These are phyloP conservation scores for Oncorhynchus gorbuscha DNA, from an alignment of 2,113 vertebrate species.

Conservation along the genomic window DNA sequence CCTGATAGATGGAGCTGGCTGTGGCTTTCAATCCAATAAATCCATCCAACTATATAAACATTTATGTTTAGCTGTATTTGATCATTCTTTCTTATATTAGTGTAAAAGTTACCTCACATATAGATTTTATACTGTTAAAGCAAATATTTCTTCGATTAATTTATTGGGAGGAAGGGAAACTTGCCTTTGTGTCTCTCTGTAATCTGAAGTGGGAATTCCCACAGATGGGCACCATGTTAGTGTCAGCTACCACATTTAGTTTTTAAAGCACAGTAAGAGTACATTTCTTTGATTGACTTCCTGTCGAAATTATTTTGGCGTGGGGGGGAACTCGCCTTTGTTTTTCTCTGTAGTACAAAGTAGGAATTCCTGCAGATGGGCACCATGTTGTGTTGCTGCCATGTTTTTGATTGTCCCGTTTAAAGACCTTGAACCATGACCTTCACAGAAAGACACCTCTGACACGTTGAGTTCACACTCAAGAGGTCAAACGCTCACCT, in stretches of 20 bases:
- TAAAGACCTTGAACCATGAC: conserved; percentile 66
- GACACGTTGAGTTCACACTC: conserved; percentile 55
- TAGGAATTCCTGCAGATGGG: conserved; percentile 58
- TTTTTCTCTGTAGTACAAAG: not conserved
- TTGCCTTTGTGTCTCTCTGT: not conserved
- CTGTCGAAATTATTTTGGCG: not conserved
- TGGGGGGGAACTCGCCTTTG: not conserved
- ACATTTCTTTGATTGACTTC: not conserved
- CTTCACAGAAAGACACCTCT: conserved; percentile 63
- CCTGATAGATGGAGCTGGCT: conserved; percentile 22
- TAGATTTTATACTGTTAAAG: no score
- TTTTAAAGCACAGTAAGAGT: not conserved
- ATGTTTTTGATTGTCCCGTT: conserved; percentile 53
- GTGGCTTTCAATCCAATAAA: conserved; percentile 1
- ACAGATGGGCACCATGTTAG: no score
- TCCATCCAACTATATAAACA: conserved; percentile 30
- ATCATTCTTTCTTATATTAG: not conserved
- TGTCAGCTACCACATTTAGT: not conserved
- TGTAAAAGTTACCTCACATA: no score
- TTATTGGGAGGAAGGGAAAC: no score
- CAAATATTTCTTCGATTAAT: no score
- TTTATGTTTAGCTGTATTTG: conserved; percentile 11
- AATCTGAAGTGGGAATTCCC: not conserved
- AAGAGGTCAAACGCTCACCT: conserved; percentile 57
- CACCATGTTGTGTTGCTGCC: conserved; percentile 48